phyloP scores from a whole-genome alignment of 2,797 vertebrate genomes.

The Notoglanidium macrostoma region DNA sequence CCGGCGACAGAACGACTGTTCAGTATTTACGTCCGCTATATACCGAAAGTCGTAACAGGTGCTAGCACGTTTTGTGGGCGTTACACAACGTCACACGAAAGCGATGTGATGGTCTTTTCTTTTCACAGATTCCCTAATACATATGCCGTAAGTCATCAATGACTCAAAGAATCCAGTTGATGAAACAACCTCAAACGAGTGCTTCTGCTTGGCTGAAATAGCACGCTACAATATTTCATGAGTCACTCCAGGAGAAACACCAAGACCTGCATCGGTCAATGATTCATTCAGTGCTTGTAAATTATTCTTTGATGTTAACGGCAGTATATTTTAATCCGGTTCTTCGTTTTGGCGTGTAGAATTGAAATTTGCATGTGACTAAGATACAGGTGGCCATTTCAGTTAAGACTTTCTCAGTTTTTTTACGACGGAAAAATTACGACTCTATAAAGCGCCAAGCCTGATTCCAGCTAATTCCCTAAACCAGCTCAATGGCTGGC shows the following conservation, averaged over 20 bases:
- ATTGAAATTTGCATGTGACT: background rate
- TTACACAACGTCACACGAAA: too few relatives aligned
- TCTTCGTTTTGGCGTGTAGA: background rate
- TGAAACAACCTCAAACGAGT: background rate
- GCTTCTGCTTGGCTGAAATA: background rate
- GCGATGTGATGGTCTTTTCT: background rate
- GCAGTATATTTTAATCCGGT: background rate
- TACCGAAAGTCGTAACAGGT: background rate
- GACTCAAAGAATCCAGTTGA: background rate
- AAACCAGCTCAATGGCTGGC: background rate
- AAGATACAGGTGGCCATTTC: background rate
- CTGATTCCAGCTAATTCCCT: background rate
- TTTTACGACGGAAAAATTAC: background rate
- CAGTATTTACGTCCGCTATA: background rate
- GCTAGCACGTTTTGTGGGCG: background rate
- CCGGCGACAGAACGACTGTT: background rate
- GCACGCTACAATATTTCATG: background rate
- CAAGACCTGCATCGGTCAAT: background rate
- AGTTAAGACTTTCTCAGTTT: background rate
- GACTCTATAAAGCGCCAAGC: background rate
- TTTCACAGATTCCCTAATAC: background rate
- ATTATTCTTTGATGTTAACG: background rate
- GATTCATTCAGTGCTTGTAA: background rate
- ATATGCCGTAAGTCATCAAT: background rate
- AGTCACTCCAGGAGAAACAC: conserved; percentile 5